phyloP scores from a whole-genome alignment of 1,140 invertebrate species.

The Bombus picipes region DNA sequence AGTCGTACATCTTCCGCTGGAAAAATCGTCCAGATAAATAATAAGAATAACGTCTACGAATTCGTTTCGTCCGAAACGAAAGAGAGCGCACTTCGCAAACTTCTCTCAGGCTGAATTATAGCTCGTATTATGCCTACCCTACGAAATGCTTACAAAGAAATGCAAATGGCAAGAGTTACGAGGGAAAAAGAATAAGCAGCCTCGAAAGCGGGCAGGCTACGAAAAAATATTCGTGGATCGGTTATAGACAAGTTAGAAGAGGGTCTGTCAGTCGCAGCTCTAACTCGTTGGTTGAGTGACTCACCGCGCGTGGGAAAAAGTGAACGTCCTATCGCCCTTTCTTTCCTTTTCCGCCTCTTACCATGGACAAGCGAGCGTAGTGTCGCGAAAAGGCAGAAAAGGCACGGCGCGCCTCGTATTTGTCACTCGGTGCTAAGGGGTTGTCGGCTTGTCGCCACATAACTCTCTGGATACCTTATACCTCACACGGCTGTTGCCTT shows the following conservation, averaged over 20 bases:
- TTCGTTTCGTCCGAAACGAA: background rate
- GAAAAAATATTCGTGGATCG: conserved; percentile 51
- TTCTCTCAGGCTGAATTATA: background rate
- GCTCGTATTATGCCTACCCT: background rate
- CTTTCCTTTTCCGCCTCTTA: conserved; percentile 25
- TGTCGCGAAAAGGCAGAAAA: conserved; percentile 53
- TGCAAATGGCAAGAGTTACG: background rate
- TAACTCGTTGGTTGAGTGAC: conserved; percentile 69
- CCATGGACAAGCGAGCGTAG: conserved; percentile 43
- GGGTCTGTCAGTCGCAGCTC: conserved; percentile 68
- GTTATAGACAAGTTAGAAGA: conserved; percentile 46
- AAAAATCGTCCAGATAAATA: conserved; percentile 63
- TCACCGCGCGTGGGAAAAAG: conserved; percentile 37
- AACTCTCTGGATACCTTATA: conserved; percentile 64
- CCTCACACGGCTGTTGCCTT: conserved; percentile 33
- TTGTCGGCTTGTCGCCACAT: conserved; percentile 74
- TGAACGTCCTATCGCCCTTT: background rate
- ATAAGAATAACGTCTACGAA: conserved; percentile 41
- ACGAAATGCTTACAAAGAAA: background rate
- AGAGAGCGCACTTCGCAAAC: conserved; percentile 16
- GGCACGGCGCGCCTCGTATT: conserved; percentile 66
- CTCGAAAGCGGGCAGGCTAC: too few relatives aligned
- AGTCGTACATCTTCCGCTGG: conserved; percentile 27
- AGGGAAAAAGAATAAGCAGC: background rate
- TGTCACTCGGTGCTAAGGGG: conserved; percentile 73